Percentiles rank a stretch among this genome's conserved stretches.
phyloP scores from a whole-genome alignment of 2,113 vertebrate species.

The Cavia porcellus region DNA sequence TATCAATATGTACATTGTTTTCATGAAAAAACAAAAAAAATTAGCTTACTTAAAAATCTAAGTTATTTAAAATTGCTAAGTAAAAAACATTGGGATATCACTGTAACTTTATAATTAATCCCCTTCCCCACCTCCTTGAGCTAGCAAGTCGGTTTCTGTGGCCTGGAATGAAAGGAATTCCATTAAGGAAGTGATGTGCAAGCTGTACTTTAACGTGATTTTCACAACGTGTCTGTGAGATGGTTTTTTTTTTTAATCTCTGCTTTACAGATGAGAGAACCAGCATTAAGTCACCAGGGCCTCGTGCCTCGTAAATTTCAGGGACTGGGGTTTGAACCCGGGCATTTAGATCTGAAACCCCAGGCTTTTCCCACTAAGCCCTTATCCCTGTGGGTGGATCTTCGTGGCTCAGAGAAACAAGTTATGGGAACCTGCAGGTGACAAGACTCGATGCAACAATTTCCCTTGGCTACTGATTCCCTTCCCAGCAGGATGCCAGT shows the following conservation, averaged over 20 bases:
- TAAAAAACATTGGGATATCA: background rate
- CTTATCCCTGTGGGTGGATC: background rate
- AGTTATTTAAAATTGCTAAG: background rate
- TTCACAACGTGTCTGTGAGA: background rate
- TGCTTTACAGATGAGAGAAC: background rate
- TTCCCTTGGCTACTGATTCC: background rate
- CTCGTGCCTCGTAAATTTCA: background rate
- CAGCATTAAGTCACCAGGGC: background rate
- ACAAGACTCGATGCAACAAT: background rate
- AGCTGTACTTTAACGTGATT: conserved; percentile 19
- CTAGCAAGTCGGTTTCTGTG: conserved; percentile 38
- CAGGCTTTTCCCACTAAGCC: background rate
- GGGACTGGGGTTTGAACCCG: background rate
- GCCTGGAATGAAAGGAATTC: conserved; percentile 47
- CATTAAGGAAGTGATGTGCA: background rate
- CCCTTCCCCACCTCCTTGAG: background rate
- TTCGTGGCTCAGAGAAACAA: background rate
- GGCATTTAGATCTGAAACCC: background rate
- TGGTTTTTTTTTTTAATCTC: background rate
- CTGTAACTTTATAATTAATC: background rate
- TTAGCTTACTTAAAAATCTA: background rate
- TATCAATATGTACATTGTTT: background rate
- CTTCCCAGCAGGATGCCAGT: background rate
- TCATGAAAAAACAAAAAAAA: background rate
- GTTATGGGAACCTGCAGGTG: background rate